phyloP scores from a whole-genome alignment of 2,113 vertebrate genomes.

The Nymphicus hollandicus region DNA sequence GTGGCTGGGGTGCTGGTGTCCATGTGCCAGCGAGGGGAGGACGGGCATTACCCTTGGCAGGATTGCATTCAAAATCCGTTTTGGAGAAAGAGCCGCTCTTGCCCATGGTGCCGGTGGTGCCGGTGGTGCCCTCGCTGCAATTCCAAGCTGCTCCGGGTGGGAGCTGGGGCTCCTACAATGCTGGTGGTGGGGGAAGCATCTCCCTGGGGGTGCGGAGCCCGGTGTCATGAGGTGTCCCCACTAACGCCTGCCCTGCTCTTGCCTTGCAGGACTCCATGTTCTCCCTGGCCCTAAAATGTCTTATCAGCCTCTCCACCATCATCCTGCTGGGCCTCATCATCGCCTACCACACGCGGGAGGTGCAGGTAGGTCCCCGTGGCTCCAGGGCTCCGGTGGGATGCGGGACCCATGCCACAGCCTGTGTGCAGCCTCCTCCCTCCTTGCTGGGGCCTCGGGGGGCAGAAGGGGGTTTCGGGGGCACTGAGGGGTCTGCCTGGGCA shows the following conservation, averaged over 20 bases:
- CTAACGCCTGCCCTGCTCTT: neutral
- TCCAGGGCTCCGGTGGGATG: neutral
- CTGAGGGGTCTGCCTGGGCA: neutral
- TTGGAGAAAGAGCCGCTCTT: neutral
- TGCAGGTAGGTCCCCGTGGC: conserved; percentile 72
- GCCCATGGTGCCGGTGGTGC: neutral
- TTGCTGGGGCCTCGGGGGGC: neutral
- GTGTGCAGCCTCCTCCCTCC: neutral
- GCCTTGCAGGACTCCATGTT: conserved; percentile 81
- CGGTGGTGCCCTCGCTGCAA: rapidly evolving
- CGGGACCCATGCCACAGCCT: neutral
- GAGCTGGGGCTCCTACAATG: neutral
- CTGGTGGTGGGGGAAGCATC: rapidly evolving
- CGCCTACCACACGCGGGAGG: conserved; percentile 81
- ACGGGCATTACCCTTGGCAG: neutral
- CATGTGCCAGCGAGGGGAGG: neutral
- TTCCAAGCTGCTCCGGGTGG: neutral
- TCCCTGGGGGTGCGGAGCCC: neutral
- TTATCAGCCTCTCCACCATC: conserved; percentile 82
- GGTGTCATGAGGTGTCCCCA: neutral
- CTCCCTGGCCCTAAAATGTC: conserved; percentile 84
- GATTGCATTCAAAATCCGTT: rapidly evolving
- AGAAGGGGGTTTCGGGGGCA: rapidly evolving
- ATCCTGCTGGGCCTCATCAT: conserved; percentile 82
- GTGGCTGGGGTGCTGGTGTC: neutral